Evolutionary conservation across 2,113 vertebrate genomes (phyloP), one percentile per base, ranked within the genome.

Genomic region (Mustela lutreola): DNA sequence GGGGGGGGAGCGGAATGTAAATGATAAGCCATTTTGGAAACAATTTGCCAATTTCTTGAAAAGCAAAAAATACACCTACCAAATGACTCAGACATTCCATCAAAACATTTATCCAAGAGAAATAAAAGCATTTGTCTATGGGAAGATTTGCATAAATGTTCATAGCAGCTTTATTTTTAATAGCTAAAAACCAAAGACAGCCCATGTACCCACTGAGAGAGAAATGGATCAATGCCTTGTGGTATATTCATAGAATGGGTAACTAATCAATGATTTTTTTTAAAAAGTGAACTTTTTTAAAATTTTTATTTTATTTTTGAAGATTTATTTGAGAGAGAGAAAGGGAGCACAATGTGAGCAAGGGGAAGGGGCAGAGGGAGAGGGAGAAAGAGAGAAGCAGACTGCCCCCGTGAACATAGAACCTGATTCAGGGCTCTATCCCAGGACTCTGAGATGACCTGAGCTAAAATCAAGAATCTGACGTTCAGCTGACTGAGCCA

Each of bases 51-150:
- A 6, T 80, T 91, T 84, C 53, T 94, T 89, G n/a, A 50, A 78
- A 95, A 95, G 26, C 21, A 91, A 95, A 93, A 53, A 21, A 76
- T 11, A 81, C 21, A 36, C 33, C 31, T 86, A 28, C 42, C 50
- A 85, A 70, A 89, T 31, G 73, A 92, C 11, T 14, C 28, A 91
- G 48, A 83, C 15, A 81, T 78, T 92, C 4, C 9, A 53, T 85
- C 42, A 39, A 79, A 65, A 92, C 33, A 85, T 75, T 94, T 94
- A 63, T 81, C 15, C 10, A 81, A 96, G 36, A 94, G 70, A 97
- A 92, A 89, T 31, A 22, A 80, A 81, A 67, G 4, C 18, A 76
- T 94, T 81, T 90, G 7, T 53, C 24, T 82, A 67, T 8, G 24
- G 21, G 83, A 58, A 78, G 48, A 53, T 12, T 39, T 82, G 31